Evolutionary conservation across 2,797 vertebrate species (phyloP).

Genomic region (Eutrigla gurnardus): DNA sequence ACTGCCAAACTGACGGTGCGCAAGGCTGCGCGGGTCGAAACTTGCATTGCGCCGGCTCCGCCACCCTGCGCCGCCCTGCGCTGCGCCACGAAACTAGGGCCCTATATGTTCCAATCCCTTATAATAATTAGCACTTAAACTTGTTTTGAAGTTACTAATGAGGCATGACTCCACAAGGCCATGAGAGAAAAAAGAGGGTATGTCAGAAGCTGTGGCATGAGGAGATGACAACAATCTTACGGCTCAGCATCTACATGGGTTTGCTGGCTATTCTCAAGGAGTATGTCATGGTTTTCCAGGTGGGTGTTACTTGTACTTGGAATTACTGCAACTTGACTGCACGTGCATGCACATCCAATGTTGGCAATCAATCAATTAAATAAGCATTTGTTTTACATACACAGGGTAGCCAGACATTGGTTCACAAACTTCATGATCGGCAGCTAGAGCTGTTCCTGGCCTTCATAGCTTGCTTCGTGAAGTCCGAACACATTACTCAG

Average conservation of each 20-base stretch:
- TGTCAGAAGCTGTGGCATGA: conserved; percentile 39
- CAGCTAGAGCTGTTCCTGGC: too few species aligned
- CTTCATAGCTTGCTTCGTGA: too few species aligned
- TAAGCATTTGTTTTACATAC: conserved; percentile 34
- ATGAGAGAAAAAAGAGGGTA: neutral
- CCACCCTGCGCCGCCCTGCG: too few species aligned
- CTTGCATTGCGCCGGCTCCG: too few species aligned
- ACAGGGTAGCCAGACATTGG: conserved; percentile 49
- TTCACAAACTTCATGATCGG: conserved; percentile 34
- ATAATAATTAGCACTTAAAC: conserved; percentile 2
- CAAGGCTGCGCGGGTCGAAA: too few species aligned
- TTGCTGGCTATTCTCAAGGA: conserved; percentile 23
- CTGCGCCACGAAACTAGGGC: too few species aligned
- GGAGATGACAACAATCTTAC: conserved; percentile 27
- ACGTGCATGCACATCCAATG: conserved; percentile 27
- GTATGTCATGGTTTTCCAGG: conserved; percentile 41
- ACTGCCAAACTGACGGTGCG: too few species aligned
- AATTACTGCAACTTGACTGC: conserved; percentile 26
- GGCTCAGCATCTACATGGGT: conserved; percentile 27
- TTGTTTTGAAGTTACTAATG: neutral
- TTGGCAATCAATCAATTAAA: neutral
- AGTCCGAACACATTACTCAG: too few species aligned
- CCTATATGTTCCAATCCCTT: neutral
- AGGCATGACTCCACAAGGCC: conserved; percentile 17
- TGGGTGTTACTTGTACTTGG: neutral